These are phyloP conservation scores for Chiloscyllium plagiosum DNA, from an alignment of 2,113 vertebrate genomes.

Conservation along the genomic window DNA sequence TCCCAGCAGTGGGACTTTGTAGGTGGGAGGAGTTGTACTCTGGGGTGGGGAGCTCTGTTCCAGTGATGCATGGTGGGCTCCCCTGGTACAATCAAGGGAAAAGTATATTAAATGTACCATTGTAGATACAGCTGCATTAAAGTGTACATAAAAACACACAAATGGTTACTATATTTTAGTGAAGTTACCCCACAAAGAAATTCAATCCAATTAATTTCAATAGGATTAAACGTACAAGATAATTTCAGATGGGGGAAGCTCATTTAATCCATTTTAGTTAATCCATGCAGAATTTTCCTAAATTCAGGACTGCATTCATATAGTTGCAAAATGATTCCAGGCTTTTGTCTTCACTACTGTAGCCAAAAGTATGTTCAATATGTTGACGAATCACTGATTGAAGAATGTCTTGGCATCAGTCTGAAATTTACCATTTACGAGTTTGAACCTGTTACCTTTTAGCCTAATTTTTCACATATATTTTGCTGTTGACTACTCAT, in stretches of 20 bases:
- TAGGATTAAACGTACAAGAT: neutral
- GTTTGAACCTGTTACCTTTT: neutral
- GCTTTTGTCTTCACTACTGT: neutral
- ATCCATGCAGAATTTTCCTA: neutral
- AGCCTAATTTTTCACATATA: neutral
- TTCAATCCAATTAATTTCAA: neutral
- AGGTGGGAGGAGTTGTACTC: conserved; percentile 70
- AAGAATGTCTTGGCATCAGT: neutral
- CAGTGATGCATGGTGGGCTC: conserved; percentile 82
- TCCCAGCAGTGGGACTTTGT: conserved; percentile 78
- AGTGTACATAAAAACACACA: neutral
- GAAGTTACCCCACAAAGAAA: neutral
- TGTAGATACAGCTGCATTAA: neutral
- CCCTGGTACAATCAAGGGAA: conserved; percentile 52
- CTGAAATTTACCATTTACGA: neutral
- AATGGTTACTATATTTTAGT: neutral
- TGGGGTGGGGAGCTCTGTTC: conserved; percentile 88
- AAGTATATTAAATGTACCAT: neutral
- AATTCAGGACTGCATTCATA: neutral
- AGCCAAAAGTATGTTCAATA: neutral
- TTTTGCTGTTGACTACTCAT: neutral
- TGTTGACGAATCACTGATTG: neutral
- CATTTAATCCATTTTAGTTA: neutral
- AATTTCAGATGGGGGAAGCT: neutral
- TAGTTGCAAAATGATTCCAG: neutral